Base-by-base conservation (phyloP, 2,113 vertebrate species). In the Colaptes auratus region DNA sequence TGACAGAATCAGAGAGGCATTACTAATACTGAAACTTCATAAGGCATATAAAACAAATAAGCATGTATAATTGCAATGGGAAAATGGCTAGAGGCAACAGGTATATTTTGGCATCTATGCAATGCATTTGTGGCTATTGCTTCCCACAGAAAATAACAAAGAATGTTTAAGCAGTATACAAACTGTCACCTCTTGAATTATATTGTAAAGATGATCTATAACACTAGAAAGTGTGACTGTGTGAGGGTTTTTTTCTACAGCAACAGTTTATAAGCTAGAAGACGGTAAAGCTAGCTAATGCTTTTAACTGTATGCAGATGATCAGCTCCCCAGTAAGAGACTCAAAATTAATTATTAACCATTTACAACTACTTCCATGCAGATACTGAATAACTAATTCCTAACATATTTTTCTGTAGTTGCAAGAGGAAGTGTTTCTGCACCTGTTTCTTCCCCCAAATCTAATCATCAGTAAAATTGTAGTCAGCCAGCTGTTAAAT, bases 391-490 rank as follows among this genome's bases (percentile, higher is more conserved):
- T 92, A 60, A 88, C 42, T 91, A 93, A 95, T 89, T 91, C 79
- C 44, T 88, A 72, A 74, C 44, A 84, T 77, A 77, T 88, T 81
- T 92, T 94, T 90, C 50, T 77, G n/a, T 67, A 91, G 48, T 93
- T 95, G 82, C 91, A 91, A 89, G 52, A 93, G 13, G 28, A 52
- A 94, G 50, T 48, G 15, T 64, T 95, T 88, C 82, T 92, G 91
- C 76, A 95, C 79, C 84, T 97, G 89, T 90, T 90, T 83, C 73
- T 92, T 88, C n/a, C 72, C 24, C 39, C 39, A 86, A 52, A 96
- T 83, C 30, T 92, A 92, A 91, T 95, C 64, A 76, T 92, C 77
- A 94, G 55, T 82, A 81, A 86, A 80, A 81, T 12, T 72, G 50
- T 55, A 35, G 30, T 83, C 85, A 90, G 65, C 18, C 76, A 88